Evolutionary conservation across 2,797 vertebrate species (phyloP).

Genomic region (Macropus fuliginosus): DNA sequence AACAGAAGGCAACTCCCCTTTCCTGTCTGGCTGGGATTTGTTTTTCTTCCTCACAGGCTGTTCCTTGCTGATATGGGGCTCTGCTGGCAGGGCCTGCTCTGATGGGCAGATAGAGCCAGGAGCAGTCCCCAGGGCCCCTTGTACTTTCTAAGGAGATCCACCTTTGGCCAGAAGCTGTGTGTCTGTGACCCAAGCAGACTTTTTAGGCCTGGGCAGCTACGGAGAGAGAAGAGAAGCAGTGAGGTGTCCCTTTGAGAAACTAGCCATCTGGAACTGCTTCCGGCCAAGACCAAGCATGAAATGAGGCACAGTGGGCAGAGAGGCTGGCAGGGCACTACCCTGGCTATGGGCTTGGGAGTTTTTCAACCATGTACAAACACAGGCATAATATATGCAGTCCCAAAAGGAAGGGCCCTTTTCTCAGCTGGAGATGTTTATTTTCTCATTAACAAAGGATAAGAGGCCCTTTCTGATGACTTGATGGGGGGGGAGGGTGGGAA

Average conservation of each 20-base stretch:
- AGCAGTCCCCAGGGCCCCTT: slow-evolving; percentile 45
- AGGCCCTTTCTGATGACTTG: slow-evolving; percentile 66
- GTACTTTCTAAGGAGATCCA: slow-evolving; percentile 21
- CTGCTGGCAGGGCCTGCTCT: slow-evolving; percentile 40
- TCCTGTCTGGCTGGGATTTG: slow-evolving; percentile 70
- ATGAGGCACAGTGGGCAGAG: slow-evolving; percentile 12
- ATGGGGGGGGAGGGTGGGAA: slow-evolving; percentile 58
- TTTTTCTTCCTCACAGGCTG: slow-evolving; percentile 63
- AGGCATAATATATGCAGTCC: slow-evolving; percentile 21
- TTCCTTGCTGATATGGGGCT: slow-evolving; percentile 58
- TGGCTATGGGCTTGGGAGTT: slow-evolving; percentile 27
- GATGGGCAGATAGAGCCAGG: slow-evolving; percentile 59
- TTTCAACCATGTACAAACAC: slow-evolving; percentile 29
- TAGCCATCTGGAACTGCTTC: slow-evolving; percentile 30
- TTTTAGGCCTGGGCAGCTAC: slow-evolving; percentile 51
- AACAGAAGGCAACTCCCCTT: slow-evolving; percentile 64
- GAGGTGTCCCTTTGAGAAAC: slow-evolving; percentile 22
- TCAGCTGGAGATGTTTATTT: slow-evolving; percentile 64
- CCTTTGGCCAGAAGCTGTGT: neutral
- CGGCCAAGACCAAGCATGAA: slow-evolving; percentile 32
- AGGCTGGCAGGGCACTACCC: neutral
- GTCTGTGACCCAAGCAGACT: slow-evolving; percentile 40
- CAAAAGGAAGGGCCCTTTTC: slow-evolving; percentile 50
- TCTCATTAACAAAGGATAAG: slow-evolving; percentile 70
- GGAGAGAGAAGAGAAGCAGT: slow-evolving; percentile 54